These are phyloP conservation scores for Sarcophaga peregrina DNA, from an alignment of 1,140 invertebrate genomes.

Conservation along the genomic window DNA sequence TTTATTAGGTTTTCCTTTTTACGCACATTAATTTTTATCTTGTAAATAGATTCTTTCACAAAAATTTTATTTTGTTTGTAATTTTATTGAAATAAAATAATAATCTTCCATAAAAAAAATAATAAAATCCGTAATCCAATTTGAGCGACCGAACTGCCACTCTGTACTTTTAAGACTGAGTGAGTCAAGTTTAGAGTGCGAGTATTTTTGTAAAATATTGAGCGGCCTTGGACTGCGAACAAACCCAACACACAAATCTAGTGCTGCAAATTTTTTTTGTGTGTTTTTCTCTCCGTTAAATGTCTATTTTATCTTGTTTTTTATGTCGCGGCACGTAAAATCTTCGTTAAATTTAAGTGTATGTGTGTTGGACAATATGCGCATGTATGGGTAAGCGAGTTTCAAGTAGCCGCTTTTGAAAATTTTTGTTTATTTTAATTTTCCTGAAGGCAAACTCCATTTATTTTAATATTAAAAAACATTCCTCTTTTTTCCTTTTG, in stretches of 20 bases:
- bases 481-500: too few relatives aligned
- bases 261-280: slow-evolving; percentile 27
- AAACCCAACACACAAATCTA: background rate
- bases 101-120: background rate
- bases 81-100: slow-evolving; percentile 33
- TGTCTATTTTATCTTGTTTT: slow-evolving; percentile 28
- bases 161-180: slow-evolving; percentile 43
- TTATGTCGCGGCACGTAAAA: slow-evolving; percentile 26
- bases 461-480: too few relatives aligned
- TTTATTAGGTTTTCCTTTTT: background rate
- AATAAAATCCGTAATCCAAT: slow-evolving; percentile 32
- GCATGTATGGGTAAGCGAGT: background rate
- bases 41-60: background rate
- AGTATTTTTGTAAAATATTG: slow-evolving; percentile 37
- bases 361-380: background rate
- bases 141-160: slow-evolving; percentile 39
- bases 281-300: slow-evolving; percentile 17
- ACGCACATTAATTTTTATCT: background rate
- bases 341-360: slow-evolving; percentile 2
- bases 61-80: background rate
- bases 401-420: slow-evolving; percentile 11
- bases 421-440: background rate
- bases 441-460: background rate
- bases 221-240: slow-evolving; percentile 20
- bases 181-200: slow-evolving; percentile 35